Conservation (phyloP, 1,140 invertebrate genomes). For the Ceratina calcarata region DNA sequence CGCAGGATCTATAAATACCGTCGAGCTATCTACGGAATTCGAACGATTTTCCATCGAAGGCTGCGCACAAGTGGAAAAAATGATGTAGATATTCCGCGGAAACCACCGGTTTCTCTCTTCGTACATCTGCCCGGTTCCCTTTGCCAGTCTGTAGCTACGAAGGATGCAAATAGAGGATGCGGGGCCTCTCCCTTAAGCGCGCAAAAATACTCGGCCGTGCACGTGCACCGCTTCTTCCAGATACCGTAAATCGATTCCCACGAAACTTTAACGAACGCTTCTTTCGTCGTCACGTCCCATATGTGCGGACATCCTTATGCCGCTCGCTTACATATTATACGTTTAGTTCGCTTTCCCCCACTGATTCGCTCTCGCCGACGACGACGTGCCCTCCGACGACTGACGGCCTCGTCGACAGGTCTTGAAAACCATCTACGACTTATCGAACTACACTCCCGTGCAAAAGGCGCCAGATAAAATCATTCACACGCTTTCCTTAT, state of each 20-base stretch:
- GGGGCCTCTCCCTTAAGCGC: conserved; percentile 22
- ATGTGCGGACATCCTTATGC: conserved; percentile 33
- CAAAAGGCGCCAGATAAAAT: too few species aligned
- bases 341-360: too few species aligned
- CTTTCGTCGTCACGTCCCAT: conserved; percentile 22
- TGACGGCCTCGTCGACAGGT: background rate
- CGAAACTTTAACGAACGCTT: conserved; percentile 50
- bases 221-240: conserved; percentile 52
- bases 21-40: conserved; percentile 11
- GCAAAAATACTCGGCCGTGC: conserved; percentile 59
- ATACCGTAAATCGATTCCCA: conserved; percentile 60
- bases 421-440: background rate
- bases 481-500: too few species aligned
- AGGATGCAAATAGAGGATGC: conserved; percentile 58
- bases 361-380: background rate
- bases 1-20: conserved; percentile 25
- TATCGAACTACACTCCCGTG: too few species aligned
- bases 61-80: conserved; percentile 5
- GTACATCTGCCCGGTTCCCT: conserved; percentile 33
- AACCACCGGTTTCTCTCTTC: background rate
- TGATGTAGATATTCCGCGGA: conserved; percentile 15
- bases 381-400: background rate
- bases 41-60: conserved; percentile 10
- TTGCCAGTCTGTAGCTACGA: conserved; percentile 31
- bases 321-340: background rate